Evolutionary conservation across 2,113 vertebrate species (phyloP).

Genomic region (Entosphenus tridentatus): DNA sequence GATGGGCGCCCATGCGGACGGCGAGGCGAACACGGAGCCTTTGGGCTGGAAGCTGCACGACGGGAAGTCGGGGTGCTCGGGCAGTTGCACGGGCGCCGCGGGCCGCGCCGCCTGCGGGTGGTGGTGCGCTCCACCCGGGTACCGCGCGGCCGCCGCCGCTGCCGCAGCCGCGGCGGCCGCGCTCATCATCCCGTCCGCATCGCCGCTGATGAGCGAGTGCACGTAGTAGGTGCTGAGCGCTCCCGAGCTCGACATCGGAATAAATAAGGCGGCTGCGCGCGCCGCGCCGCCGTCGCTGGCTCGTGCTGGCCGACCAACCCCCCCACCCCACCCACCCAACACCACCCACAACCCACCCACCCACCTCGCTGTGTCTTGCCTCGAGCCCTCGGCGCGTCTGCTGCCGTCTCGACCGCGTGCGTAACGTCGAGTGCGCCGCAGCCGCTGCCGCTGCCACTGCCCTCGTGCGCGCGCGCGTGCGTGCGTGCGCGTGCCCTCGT

Average conservation of each 20-base stretch:
- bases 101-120: neutral
- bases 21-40: slow-evolving; percentile 47
- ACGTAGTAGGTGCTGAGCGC: slow-evolving; percentile 82
- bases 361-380: too few species aligned
- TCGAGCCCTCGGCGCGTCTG: too few species aligned
- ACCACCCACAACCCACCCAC: too few species aligned
- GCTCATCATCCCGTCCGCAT: slow-evolving; percentile 24
- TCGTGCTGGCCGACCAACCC: too few species aligned
- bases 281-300: too few species aligned
- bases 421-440: too few species aligned
- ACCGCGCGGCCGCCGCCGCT: slow-evolving; percentile 27
- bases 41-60: slow-evolving; percentile 75
- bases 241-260: slow-evolving; percentile 61
- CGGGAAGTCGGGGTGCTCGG: slow-evolving; percentile 57
- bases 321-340: too few species aligned
- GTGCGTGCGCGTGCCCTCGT: too few species aligned
- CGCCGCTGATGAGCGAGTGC: slow-evolving; percentile 66
- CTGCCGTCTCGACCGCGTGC: too few species aligned
- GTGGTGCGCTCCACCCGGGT: slow-evolving; percentile 23
- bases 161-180: slow-evolving; percentile 37
- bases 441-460: too few species aligned
- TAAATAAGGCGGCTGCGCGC: too few species aligned
- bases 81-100: slow-evolving; percentile 14
- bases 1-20: slow-evolving; percentile 61
- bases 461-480: too few species aligned